A percentile compares a stretch with the other conserved stretches of the same genome.
These are phyloP conservation scores for Germaria angustata DNA, from an alignment of 2,888 invertebrate genomes.

Conservation along the genomic window DNA sequence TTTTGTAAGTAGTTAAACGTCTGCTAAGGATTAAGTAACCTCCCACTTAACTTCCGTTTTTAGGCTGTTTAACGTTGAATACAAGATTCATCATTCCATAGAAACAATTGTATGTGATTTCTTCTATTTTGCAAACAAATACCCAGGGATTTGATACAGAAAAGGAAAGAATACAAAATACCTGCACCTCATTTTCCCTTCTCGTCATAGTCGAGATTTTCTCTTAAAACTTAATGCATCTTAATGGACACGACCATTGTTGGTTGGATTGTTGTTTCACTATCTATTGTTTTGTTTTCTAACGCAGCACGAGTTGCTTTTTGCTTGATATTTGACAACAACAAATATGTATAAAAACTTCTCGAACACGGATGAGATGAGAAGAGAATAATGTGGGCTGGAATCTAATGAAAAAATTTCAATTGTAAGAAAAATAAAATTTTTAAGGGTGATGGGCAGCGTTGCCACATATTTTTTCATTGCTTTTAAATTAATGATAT, in stretches of 20 bases:
- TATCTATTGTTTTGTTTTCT: constrained; percentile 41
- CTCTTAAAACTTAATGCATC: constrained; percentile 56
- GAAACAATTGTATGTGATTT: constrained; percentile 23
- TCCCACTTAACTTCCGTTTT: constrained; percentile 65
- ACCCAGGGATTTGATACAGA: background rate
- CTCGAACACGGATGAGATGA: background rate
- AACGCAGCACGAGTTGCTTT: constrained; percentile 44
- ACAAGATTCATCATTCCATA: constrained; percentile 26
- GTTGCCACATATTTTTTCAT: too few species aligned
- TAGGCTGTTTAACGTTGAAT: constrained; percentile 60
- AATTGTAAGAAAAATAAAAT: constrained; percentile 35
- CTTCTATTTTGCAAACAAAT: background rate
- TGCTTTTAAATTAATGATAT: too few species aligned
- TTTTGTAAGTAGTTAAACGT: constrained; percentile 52
- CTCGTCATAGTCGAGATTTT: background rate
- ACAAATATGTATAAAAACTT: constrained; percentile 17
- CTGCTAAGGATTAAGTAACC: constrained; percentile 63
- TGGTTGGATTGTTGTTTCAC: constrained; percentile 36
- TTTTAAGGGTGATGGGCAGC: constrained; percentile 34
- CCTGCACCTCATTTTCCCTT: constrained; percentile 30
- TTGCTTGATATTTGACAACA: constrained; percentile 18
- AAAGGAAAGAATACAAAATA: constrained; percentile 31
- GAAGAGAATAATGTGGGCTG: background rate
- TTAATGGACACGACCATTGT: constrained; percentile 66
- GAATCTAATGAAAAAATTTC: constrained; percentile 1